Base-by-base conservation (phyloP, 1,140 invertebrate genomes). In the Drepana arcuata region DNA sequence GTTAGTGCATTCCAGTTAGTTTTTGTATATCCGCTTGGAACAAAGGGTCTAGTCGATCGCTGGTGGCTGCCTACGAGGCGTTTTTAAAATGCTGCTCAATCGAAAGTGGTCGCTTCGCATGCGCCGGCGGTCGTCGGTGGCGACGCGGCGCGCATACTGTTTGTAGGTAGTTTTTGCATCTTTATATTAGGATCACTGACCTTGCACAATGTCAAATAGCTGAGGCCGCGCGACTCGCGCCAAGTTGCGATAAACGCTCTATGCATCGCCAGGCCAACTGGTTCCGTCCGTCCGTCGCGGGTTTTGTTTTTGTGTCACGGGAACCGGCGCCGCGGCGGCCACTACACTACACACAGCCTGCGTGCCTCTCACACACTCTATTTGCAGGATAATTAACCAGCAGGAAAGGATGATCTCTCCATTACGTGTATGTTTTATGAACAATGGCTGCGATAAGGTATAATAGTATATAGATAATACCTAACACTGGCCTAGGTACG, bases 121-220 rank as follows among this genome's bases (percentile, higher is more conserved):
- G 66, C 72, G 62, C 24, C 49, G 50, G 43, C 35, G 11, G 18
- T 26, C 37, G 52, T 50, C 44, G 34, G 30, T 30, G 43, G 26
- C 48, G 56, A 75, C 67, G 64, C 60, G 67, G 10, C 33, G 31
- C 50, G 70, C 69, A 71, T 77, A 63, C 46, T 21, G 38, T 26
- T 39, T 41, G 47, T 7, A 35, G 43, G 40, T 39, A 50, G 51
- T 67, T 71, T 74, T 78, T 78, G 71, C 73, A 78, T 80, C 66
- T 77, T 75, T 75, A 75, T 72, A 80, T 78, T 73, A 78, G 73
- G 77, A 81, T 57, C 73, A 81, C 73, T 81, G 72, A 78, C 77
- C 77, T 81, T 81, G 65, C 64, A 60, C 77, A 81, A 81, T 81
- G 77, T 81, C 77, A 77, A 78, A 81, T 81, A 75, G 73, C 59